Base-by-base conservation (phyloP, 2,113 vertebrate genomes). In the Ciconia maguari region DNA sequence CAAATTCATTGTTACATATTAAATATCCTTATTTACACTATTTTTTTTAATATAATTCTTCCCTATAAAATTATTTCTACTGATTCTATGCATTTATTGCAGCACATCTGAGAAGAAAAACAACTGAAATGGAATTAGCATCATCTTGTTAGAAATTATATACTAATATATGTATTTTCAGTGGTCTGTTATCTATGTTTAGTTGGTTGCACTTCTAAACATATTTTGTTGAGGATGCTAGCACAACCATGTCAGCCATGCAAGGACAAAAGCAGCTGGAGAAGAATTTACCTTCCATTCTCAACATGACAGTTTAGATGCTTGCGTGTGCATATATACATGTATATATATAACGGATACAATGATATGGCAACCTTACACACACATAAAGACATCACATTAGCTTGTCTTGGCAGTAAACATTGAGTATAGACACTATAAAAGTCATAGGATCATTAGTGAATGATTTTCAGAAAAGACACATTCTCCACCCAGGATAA, bases 261-360 rank as follows among this genome's bases (percentile, higher is more conserved):
- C 22, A 46, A 81, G 21, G 57, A 20, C 58, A 81, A 13, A 36
- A 83, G 17, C 9, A 71, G 55, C 1, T 16, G 46, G 54, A 58
- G 16, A 80, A 49, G 11, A 66, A 83, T 55, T 86, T 57, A 41
- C 48, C 44, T 44, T 60, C 38, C 19, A 3, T 44, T 81, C 61
- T 24, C 72, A 75, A 62, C 6, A 16, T 2, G 24, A 9, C 44
- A 44, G n/a, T 34, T 72, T 3, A 32, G 66, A 49, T 42, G 14
- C 2, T 19, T 15, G 29, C 1, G 5, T 17, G 16, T 58, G 49
- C 30, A 41, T 1, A 27, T 0, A 27, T 26, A 10, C 51, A 25
- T 32, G 5, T 29, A 9, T 20, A 27, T 26, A 7, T 30, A 10
- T 30, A 6, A 61, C 3, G 10, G 32, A 51, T 7, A 57, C 42